Base-by-base conservation (phyloP, 2,888 invertebrate genomes). In the Mystacides longicornis region DNA sequence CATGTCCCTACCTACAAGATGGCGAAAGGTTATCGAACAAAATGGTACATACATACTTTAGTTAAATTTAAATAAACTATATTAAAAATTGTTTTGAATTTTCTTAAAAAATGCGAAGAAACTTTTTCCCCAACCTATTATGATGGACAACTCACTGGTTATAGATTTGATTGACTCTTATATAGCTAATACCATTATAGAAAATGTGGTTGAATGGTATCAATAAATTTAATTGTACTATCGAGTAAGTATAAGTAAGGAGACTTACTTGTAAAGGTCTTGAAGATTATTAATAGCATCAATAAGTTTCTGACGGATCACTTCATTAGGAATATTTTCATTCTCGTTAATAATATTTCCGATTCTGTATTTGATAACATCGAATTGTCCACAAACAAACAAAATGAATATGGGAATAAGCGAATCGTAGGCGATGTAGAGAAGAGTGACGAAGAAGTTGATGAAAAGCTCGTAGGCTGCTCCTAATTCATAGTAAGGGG, bases 401-500 rank as follows among this genome's bases (percentile, higher is more conserved):
- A 72, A 55, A 60, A 72, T 64, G 57, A 72, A 69, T 63, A 73
- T 71, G 0, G 72, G 71, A 1, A 70, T 67, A n/a, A 75, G 56
- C 1, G 74, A 69, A 64, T 75, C 74, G 59, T 73, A 74, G 2
- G 70, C 70, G 0, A 69, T 61, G 21, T 68, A 71, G 61, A 71
- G 65, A 0, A 66, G 55, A 0, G 63, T 54, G 0, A 69, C 67
- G 50, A 67, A 70, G 1, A 60, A 19, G 54, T 62, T 69, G 46
- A 70, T 71, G 11, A 62, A n/a, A 1, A 66, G 48, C 50, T 62
- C 63, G 3, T 66, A 31, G 1, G 51, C 3, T 33, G 67, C 68
- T 22, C 67, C 51, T 1, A 61, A 1, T 19, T 64, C 64, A 59
- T 64, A 70, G 0, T 65, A 46, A 5, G 51, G 51, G 23, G 67